A percentile compares a stretch with the other conserved stretches of the same genome.
Conservation (phyloP, 2,797 vertebrate species). For the Brachymystax lenok region DNA sequence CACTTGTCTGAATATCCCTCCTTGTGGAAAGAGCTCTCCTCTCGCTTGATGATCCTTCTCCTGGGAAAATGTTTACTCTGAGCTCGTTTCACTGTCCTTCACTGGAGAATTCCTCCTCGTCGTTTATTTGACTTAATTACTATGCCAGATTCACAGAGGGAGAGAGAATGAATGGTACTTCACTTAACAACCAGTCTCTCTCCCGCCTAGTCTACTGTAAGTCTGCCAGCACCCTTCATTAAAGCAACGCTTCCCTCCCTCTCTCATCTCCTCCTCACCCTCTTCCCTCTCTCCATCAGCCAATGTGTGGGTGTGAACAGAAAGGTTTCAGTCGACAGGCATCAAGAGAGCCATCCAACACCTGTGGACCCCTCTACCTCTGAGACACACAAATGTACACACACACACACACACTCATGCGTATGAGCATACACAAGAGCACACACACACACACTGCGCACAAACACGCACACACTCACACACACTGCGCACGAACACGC, state of each 20-base stretch:
- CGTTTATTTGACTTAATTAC: slow-evolving; percentile 80
- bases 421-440: slow-evolving; percentile 1
- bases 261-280: slow-evolving; percentile 3
- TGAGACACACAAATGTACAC: slow-evolving; percentile 25
- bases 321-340: slow-evolving; percentile 59
- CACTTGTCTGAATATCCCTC: too few relatives aligned
- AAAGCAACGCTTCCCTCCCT: slow-evolving; percentile 37
- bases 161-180: slow-evolving; percentile 72
- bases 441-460: slow-evolving; percentile 7
- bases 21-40: slow-evolving; percentile 35
- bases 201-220: slow-evolving; percentile 45
- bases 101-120: slow-evolving; percentile 65
- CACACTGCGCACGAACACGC: background rate
- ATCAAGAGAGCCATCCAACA: slow-evolving; percentile 73
- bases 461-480: background rate
- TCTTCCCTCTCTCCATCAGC: slow-evolving; percentile 23
- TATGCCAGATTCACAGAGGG: slow-evolving; percentile 55
- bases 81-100: slow-evolving; percentile 50
- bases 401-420: slow-evolving; percentile 4
- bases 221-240: slow-evolving; percentile 68
- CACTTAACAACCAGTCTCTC: slow-evolving; percentile 65
- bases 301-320: slow-evolving; percentile 51
- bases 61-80: slow-evolving; percentile 32
- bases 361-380: slow-evolving; percentile 60
- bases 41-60: slow-evolving; percentile 41